Percentiles rank a stretch among this genome's conserved stretches.
Evolutionary conservation across 2,888 invertebrate species (phyloP).

Genomic region (Julus scanicus): DNA sequence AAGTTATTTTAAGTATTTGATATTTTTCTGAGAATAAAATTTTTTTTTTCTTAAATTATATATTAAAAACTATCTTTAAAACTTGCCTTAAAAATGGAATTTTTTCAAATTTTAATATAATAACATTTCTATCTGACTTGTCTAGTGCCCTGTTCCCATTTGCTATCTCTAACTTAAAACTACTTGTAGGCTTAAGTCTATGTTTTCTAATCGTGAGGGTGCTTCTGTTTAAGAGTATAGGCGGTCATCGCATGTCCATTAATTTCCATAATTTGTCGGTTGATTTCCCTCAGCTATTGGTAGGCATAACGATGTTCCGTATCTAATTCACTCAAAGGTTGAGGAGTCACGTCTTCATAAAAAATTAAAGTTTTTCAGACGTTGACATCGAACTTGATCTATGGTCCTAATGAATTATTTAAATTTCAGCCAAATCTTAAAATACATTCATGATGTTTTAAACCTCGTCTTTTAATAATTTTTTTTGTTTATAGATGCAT

Average conservation of each 20-base stretch:
- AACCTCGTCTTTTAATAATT: no score
- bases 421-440: neutral
- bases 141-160: no score
- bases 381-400: neutral
- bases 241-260: conserved; percentile 2
- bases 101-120: no score
- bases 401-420: neutral
- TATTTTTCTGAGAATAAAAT: no score
- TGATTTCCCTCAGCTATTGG: neutral
- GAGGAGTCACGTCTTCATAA: neutral
- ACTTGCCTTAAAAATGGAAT: no score
- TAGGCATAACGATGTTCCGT: neutral
- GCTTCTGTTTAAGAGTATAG: neutral
- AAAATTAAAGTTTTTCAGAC: neutral
- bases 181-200: neutral
- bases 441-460: no score
- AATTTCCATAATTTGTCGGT: neutral
- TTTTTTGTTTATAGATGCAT: no score
- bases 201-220: neutral
- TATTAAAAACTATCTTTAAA: no score
- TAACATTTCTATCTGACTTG: no score
- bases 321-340: neutral
- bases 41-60: no score
- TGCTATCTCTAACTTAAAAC: no score
- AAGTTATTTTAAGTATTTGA: no score